Percentiles rank a stretch among this genome's conserved stretches.
These are phyloP conservation scores for Enteromius thamalakanensis DNA, from an alignment of 2,797 vertebrate genomes.

Conservation along the genomic window DNA sequence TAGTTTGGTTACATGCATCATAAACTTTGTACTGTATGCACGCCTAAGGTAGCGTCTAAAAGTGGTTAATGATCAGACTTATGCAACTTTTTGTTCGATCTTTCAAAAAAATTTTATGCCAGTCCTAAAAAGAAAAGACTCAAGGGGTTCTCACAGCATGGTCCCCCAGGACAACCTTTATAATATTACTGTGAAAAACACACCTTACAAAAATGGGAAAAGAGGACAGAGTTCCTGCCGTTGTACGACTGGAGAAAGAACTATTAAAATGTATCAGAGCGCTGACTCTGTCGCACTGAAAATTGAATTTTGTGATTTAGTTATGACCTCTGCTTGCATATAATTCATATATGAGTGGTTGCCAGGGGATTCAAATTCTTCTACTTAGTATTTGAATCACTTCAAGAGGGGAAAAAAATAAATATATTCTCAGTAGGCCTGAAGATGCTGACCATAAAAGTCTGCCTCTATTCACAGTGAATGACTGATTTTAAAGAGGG, in stretches of 20 bases:
- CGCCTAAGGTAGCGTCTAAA: background rate
- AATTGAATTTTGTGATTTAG: constrained; percentile 29
- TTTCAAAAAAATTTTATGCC: background rate
- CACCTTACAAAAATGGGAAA: constrained; percentile 6
- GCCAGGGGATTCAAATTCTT: background rate
- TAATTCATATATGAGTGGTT: background rate
- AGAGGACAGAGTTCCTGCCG: background rate
- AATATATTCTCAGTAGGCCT: constrained; percentile 8
- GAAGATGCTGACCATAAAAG: constrained; percentile 17
- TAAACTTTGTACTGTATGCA: background rate
- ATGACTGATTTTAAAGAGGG: constrained; percentile 32
- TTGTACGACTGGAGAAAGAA: background rate
- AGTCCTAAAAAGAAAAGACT: constrained; percentile 5
- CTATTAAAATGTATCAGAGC: constrained; percentile 1
- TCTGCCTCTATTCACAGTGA: constrained; percentile 25
- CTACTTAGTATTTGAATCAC: constrained; percentile 31
- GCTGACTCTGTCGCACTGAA: background rate
- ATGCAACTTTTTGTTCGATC: background rate
- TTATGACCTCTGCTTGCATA: constrained; percentile 6
- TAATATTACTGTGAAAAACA: constrained; percentile 32
- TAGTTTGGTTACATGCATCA: constrained; percentile 12
- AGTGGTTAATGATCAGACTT: constrained; percentile 15
- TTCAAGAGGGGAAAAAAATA: background rate
- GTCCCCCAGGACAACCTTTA: constrained; percentile 6
- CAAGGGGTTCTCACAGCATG: background rate